Evolutionary conservation across 1,140 invertebrate genomes (phyloP), one percentile per base, ranked within the genome.

Genomic region (Prorops nasuta): DNA sequence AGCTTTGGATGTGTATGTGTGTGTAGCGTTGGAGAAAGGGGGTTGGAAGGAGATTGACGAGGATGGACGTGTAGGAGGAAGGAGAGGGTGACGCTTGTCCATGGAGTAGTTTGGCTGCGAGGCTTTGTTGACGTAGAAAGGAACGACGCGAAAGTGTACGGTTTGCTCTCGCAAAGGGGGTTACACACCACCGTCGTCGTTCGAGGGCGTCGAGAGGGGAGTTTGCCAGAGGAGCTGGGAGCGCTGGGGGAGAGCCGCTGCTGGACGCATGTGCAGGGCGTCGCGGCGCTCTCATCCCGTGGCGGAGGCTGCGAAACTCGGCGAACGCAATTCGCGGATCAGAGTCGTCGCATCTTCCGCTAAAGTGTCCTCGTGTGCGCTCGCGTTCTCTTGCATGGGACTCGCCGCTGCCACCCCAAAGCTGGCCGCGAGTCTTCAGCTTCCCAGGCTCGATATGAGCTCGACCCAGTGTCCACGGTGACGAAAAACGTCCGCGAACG

Each of bases 181-280:
- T 40, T 22, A 19, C 32, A 55, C 42, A 16, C 44, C 43, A 52
- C 40, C 44, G 35, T 22, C 2, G 32, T 58, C 49, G 48, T 45
- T 49, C 52, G 53, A 46, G 54, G 53, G 55, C 51, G 41, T 16
- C 34, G 38, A 40, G 31, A 35, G 9, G 9, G 49, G n/a, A 36
- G 35, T 21, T 16, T 10, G 12, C 19, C 10, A 0, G 15, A n/a
- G 12, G 10, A 47, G 48, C 31, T 19, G 57, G 44, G 49, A 36
- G 44, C 36, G 42, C 47, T 49, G 51, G 44, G 53, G 54, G 55
- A 56, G 60, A 40, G 51, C 8, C 7, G 41, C 36, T 12, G 24
- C 19, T 49, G 48, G 53, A 36, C 75, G 75, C 75, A 78, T 78
- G 75, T 78, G 75, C 75, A 76, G 75, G 73, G 68, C 69, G 72